Evolutionary conservation across 2,113 vertebrate species (phyloP), one percentile per base, ranked within the genome.

Genomic region (Channa argus): DNA sequence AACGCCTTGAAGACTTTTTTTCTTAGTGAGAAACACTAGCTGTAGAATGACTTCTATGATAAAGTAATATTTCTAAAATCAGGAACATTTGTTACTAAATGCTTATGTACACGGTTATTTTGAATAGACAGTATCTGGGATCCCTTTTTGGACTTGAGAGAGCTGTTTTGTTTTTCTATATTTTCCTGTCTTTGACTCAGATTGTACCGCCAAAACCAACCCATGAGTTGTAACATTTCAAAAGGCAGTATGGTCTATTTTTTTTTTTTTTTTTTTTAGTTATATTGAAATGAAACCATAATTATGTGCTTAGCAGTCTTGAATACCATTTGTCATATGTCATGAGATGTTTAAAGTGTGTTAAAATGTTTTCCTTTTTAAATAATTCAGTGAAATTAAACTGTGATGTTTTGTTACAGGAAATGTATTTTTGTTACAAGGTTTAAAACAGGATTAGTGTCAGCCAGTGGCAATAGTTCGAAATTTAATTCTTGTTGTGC

Each of bases 11-110:
- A 97, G 96, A 97, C 94, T 96, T 93, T 84, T 96, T 95, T 95
- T 92, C 94, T 96, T 96, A 96, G 97, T 96, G 96, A 94, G 93
- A 96, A 97, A 98, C 97, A 98, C 97, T 98, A 98, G 96, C 92
- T 95, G 96, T 98, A 98, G 96, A 96, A 96, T 96, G 96, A 97
- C 95, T 95, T 95, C 88, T 95, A 96, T 95, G 94, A 96, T 94
- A 92, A 93, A 92, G 86, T 89, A 94, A 92, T 92, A 94, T 98
- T 96, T 96, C 96, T 98, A 94, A 94, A 94, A 94, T 95, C 94
- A 94, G 94, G 94, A 95, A 94, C 88, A 86, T 94, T 94, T 95
- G 91, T 94, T 95, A 95, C 93, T 95, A 98, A 98, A 97, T 94
- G 95, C 93, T 92, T 91, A 93, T 92, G 95, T 96, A 96, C 94